Evolutionary conservation across 2,888 invertebrate genomes (phyloP).

Genomic region (Caenorhabditis japonica): DNA sequence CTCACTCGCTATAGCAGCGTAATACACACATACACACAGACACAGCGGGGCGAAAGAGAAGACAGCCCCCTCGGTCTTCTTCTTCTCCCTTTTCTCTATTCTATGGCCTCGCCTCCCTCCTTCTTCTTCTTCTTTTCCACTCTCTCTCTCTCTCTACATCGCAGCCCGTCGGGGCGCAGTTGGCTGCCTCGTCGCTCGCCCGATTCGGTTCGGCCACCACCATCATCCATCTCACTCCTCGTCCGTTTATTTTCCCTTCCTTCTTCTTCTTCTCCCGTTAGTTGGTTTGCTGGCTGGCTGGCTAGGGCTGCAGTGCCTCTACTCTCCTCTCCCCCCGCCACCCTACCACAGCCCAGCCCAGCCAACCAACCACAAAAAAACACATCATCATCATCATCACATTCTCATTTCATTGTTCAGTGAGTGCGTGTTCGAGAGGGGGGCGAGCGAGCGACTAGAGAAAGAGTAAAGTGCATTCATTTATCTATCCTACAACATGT

Average conservation of each 20-base stretch:
- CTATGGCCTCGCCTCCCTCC: conserved; percentile 14
- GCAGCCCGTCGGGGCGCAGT: conserved; percentile 27
- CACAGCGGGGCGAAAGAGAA: conserved; percentile 16
- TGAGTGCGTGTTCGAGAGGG: conserved; percentile 25
- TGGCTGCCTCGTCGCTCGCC: conserved; percentile 29
- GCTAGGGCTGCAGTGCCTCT: no score
- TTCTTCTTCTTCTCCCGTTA: conserved; percentile 11
- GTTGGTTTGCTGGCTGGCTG: no score
- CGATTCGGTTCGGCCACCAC: conserved; percentile 17
- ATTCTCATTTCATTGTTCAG: conserved; percentile 44
- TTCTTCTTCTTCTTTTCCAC: no score
- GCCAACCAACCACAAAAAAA: conserved; percentile 47
- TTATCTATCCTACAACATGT: conserved; percentile 43
- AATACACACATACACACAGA: conserved; percentile 17
- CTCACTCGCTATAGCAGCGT: conserved; percentile 47
- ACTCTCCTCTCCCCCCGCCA: background rate
- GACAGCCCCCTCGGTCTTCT: conserved; percentile 12
- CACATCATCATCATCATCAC: conserved; percentile 50
- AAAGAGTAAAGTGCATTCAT: conserved; percentile 52
- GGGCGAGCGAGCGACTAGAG: conserved; percentile 8
- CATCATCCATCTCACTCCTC: conserved; percentile 15
- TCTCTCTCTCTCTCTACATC: conserved; percentile 8
- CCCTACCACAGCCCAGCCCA: no score
- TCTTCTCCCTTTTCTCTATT: no score
- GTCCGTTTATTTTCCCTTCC: conserved; percentile 8